Percentiles rank a stretch among this genome's conserved stretches.
phyloP scores from a whole-genome alignment of 1,140 invertebrate genomes.

The Heterodera schachtii region DNA sequence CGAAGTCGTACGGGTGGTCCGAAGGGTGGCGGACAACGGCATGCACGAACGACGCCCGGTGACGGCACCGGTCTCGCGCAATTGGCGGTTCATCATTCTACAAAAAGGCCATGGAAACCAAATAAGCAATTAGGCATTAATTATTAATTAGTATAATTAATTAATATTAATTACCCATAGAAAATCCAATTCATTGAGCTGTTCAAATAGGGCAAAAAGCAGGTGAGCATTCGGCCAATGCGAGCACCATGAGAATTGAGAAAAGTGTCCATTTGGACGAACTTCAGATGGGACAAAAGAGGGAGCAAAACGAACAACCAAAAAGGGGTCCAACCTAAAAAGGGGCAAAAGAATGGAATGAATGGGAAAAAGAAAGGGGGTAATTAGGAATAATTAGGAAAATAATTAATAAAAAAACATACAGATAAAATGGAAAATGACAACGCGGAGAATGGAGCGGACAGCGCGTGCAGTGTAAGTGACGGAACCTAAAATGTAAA shows the following conservation, averaged over 20 bases:
- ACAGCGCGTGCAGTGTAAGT: slow-evolving; percentile 40
- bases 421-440: slow-evolving; percentile 53
- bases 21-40: slow-evolving; percentile 10
- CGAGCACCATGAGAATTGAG: slow-evolving; percentile 19
- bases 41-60: slow-evolving; percentile 15
- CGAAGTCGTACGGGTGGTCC: slow-evolving; percentile 8
- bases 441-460: slow-evolving; percentile 45
- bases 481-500: slow-evolving; percentile 23
- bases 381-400: too few species aligned
- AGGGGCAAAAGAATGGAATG: too few species aligned
- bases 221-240: slow-evolving; percentile 43
- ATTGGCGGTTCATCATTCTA: slow-evolving; percentile 36
- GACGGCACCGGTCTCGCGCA: slow-evolving; percentile 21
- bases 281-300: slow-evolving; percentile 36
- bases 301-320: slow-evolving; percentile 49
- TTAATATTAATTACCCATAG: slow-evolving; percentile 34
- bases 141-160: background rate
- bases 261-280: slow-evolving; percentile 35
- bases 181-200: slow-evolving; percentile 53
- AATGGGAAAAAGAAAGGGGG: too few species aligned
- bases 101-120: background rate
- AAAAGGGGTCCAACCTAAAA: slow-evolving; percentile 47
- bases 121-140: background rate
- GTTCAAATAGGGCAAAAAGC: slow-evolving; percentile 52
- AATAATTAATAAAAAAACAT: background rate